These are phyloP conservation scores for Rafetus swinhoei DNA, from an alignment of 2,113 vertebrate species.

Conservation along the genomic window DNA sequence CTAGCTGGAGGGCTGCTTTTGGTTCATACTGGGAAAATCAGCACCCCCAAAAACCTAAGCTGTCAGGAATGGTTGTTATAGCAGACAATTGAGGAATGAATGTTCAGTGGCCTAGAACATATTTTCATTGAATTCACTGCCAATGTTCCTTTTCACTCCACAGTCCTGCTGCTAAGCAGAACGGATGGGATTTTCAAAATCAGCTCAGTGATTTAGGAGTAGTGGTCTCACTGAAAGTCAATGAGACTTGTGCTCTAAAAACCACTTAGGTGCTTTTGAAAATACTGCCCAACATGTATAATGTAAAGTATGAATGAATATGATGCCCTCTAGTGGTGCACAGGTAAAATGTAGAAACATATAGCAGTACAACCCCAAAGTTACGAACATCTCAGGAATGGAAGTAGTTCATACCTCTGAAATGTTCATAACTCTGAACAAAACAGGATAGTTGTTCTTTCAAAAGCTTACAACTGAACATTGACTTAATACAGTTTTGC, in stretches of 20 bases:
- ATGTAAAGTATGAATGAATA: not conserved
- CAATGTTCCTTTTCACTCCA: not conserved
- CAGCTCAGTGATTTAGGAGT: not conserved
- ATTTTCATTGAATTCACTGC: rapidly evolving
- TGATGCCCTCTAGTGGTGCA: not conserved
- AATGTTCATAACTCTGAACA: no score
- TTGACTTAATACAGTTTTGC: no score
- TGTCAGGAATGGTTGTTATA: not conserved
- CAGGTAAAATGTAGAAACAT: rapidly evolving
- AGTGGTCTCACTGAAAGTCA: not conserved
- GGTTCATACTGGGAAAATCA: not conserved
- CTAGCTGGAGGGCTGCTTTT: not conserved
- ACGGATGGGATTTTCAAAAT: not conserved
- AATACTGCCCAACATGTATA: rapidly evolving
- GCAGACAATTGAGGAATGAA: not conserved
- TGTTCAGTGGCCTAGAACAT: rapidly evolving
- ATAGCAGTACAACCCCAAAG: not conserved
- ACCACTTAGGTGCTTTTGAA: not conserved
- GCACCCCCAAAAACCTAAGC: rapidly evolving
- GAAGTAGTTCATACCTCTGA: no score
- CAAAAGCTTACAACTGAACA: no score
- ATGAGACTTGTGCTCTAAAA: not conserved
- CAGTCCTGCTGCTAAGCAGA: not conserved
- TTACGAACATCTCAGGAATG: no score
- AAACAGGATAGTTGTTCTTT: no score